Evolutionary conservation across 2,113 vertebrate species (phyloP).

Genomic region (Arizona elegans): DNA sequence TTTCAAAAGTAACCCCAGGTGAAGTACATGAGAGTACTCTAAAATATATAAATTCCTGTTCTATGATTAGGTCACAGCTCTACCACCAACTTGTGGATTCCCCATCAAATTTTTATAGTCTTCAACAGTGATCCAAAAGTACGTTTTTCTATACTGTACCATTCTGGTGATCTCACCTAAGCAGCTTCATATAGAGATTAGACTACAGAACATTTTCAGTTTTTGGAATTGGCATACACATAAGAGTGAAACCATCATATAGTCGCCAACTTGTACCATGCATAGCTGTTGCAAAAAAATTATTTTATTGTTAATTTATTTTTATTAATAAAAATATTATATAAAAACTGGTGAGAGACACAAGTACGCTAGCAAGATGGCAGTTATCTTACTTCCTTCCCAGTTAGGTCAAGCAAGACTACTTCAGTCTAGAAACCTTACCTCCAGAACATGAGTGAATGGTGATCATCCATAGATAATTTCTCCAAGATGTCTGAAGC

Average conservation of each 20-base stretch:
- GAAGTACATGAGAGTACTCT: neutral
- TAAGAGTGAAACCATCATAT: neutral
- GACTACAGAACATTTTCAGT: neutral
- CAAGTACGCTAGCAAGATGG: neutral
- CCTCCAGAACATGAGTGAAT: neutral
- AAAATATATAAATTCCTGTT: neutral
- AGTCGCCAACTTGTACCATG: neutral
- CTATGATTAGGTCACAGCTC: neutral
- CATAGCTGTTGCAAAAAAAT: neutral
- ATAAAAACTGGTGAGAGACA: neutral
- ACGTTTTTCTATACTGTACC: neutral
- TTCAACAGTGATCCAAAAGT: neutral
- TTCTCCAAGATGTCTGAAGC: neutral
- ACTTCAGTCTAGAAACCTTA: neutral
- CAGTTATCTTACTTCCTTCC: neutral
- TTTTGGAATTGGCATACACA: neutral
- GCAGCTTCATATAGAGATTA: neutral
- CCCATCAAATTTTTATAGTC: neutral
- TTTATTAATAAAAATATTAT: too few relatives aligned
- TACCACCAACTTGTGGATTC: neutral
- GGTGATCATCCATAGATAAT: neutral
- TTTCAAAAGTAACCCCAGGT: neutral
- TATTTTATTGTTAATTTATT: too few relatives aligned
- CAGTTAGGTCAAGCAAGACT: neutral
- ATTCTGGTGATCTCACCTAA: neutral